phyloP scores from a whole-genome alignment of 2,797 vertebrate species.

The Takifugu ocellatus region DNA sequence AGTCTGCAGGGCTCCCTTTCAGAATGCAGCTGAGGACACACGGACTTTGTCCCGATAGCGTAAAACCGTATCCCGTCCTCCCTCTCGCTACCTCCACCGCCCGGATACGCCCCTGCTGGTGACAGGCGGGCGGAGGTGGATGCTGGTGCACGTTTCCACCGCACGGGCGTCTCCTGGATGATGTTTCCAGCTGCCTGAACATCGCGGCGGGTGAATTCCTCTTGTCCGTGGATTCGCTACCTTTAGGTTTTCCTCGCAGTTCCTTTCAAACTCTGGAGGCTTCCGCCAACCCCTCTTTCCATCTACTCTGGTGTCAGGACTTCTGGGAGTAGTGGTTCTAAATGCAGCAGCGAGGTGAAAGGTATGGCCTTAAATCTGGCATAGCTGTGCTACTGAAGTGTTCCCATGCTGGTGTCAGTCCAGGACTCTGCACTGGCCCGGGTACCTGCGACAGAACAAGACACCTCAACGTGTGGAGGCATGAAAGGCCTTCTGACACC shows the following conservation, averaged over 20 bases:
- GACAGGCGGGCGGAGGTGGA: constrained; percentile 24
- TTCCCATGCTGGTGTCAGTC: constrained; percentile 58
- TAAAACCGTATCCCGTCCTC: constrained; percentile 92
- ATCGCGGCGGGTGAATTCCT: constrained; percentile 68
- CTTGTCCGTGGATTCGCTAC: constrained; percentile 32
- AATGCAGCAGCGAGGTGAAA: constrained; percentile 65
- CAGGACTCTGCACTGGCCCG: constrained; percentile 21
- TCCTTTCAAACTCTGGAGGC: constrained; percentile 6
- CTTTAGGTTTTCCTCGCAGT: neutral
- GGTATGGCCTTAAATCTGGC: constrained; percentile 49
- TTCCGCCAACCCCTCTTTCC: constrained; percentile 7
- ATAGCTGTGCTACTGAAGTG: constrained; percentile 20
- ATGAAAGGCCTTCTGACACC: neutral
- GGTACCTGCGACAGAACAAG: constrained; percentile 54
- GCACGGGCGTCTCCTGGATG: constrained; percentile 58
- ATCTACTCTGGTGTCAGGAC: constrained; percentile 32
- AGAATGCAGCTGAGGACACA: constrained; percentile 91
- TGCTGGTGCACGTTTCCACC: constrained; percentile 46
- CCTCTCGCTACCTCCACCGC: constrained; percentile 92
- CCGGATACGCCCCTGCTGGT: constrained; percentile 78
- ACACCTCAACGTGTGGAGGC: constrained; percentile 3
- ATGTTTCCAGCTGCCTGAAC: constrained; percentile 77
- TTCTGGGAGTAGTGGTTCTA: constrained; percentile 48
- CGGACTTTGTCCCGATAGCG: constrained; percentile 90
- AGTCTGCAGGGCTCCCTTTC: constrained; percentile 92